These are phyloP conservation scores for Itoplectis maculator DNA, from an alignment of 2,888 invertebrate genomes.

Conservation along the genomic window DNA sequence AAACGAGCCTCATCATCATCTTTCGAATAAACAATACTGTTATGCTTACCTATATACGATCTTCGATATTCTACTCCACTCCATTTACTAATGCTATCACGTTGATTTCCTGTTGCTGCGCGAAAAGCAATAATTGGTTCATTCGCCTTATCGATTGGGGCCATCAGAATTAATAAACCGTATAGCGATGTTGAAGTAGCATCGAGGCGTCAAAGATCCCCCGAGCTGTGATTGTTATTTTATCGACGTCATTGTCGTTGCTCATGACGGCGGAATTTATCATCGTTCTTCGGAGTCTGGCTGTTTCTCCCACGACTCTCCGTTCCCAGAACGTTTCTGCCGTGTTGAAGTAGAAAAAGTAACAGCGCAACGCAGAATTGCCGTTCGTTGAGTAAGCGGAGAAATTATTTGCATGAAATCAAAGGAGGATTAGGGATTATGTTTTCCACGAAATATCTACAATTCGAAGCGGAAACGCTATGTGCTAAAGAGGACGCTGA, in stretches of 20 bases:
- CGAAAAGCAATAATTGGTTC: conserved; percentile 23
- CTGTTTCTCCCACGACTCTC: neutral
- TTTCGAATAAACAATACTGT: neutral
- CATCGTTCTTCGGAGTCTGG: conserved; percentile 4
- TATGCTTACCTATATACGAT: conserved; percentile 1
- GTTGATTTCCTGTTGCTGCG: conserved; percentile 38
- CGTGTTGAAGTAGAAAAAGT: neutral
- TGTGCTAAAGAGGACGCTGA: neutral
- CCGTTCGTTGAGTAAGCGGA: conserved; percentile 26
- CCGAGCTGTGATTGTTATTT: conserved; percentile 1
- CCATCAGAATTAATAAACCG: conserved; percentile 61
- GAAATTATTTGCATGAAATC: conserved; percentile 49
- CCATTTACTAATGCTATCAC: conserved; percentile 16
- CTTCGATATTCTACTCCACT: neutral
- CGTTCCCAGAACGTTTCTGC: conserved; percentile 38
- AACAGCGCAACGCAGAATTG: conserved; percentile 10
- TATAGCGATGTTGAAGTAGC: conserved; percentile 26
- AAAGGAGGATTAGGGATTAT: conserved; percentile 10
- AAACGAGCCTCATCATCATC: no score
- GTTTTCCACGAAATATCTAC: conserved; percentile 49
- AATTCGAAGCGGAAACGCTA: conserved; percentile 28
- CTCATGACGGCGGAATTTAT: conserved; percentile 55
- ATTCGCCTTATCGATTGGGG: conserved; percentile 30
- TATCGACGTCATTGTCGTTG: conserved; percentile 8
- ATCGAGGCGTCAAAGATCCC: conserved; percentile 59